phyloP scores from a whole-genome alignment of 2,113 vertebrate species.

The Nerophis ophidion region DNA sequence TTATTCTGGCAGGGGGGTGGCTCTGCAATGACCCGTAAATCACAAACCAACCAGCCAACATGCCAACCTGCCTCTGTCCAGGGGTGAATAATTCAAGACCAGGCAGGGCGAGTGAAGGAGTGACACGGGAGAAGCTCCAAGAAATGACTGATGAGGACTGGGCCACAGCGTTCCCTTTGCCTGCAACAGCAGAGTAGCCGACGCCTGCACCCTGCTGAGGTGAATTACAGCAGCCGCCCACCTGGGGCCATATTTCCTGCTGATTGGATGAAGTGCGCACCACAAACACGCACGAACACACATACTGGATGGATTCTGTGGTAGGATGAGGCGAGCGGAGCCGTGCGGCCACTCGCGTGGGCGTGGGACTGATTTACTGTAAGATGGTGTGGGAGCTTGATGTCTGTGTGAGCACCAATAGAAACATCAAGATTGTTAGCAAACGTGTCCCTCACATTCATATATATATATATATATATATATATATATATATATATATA shows the following conservation, averaged over 20 bases:
- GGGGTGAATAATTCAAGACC: slow-evolving; percentile 51
- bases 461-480: no score
- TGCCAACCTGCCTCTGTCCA: slow-evolving; percentile 8
- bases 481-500: no score
- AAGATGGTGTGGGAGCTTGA: slow-evolving; percentile 6
- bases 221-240: slow-evolving; percentile 54
- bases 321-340: slow-evolving; percentile 44
- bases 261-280: slow-evolving; percentile 52
- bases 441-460: no score
- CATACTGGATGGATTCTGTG: slow-evolving; percentile 40
- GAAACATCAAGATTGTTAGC: background rate
- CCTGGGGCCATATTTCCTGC: slow-evolving; percentile 46
- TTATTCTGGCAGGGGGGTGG: slow-evolving; percentile 44
- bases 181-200: slow-evolving; percentile 25
- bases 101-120: slow-evolving; percentile 16
- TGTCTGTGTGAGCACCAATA: slow-evolving; percentile 17
- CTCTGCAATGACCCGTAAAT: slow-evolving; percentile 53
- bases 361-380: slow-evolving; percentile 40
- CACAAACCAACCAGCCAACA: slow-evolving; percentile 12
- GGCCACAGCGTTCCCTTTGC: background rate
- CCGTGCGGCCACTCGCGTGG: slow-evolving; percentile 36
- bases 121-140: slow-evolving; percentile 38
- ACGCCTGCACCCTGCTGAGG: slow-evolving; percentile 9
- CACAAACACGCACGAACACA: slow-evolving; percentile 2
- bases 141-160: slow-evolving; percentile 38